Conservation (phyloP, 2,888 invertebrate species). For the Napeogenes inachia region DNA sequence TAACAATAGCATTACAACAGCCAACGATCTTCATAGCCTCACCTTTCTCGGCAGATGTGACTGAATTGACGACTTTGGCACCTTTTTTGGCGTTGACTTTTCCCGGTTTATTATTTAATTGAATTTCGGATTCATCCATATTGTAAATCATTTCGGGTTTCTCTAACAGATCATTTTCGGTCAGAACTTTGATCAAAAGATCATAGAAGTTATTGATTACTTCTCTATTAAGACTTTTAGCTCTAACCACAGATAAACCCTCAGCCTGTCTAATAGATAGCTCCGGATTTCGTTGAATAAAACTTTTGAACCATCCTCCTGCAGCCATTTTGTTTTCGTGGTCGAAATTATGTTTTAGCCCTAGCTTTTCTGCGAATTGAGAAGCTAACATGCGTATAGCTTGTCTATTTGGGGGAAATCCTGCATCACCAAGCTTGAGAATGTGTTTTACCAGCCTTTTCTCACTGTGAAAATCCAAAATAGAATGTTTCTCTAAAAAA, state of each 20-base stretch:
- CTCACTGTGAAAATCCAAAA: slow-evolving; percentile 31
- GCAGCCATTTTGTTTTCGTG: slow-evolving; percentile 35
- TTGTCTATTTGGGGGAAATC: slow-evolving; percentile 32
- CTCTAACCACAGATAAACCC: slow-evolving; percentile 37
- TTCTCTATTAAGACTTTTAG: slow-evolving; percentile 35
- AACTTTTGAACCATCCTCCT: slow-evolving; percentile 32
- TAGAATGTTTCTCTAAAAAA: slow-evolving; percentile 33
- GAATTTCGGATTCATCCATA: slow-evolving; percentile 45
- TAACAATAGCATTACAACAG: slow-evolving; percentile 39
- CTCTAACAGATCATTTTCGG: slow-evolving; percentile 35
- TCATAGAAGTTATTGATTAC: slow-evolving; percentile 36
- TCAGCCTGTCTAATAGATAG: slow-evolving; percentile 36
- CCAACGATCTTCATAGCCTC: slow-evolving; percentile 36
- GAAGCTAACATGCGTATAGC: slow-evolving; percentile 32
- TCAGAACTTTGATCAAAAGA: slow-evolving; percentile 29
- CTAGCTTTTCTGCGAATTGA: slow-evolving; percentile 36
- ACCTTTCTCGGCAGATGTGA: slow-evolving; percentile 43
- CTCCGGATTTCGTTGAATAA: slow-evolving; percentile 22
- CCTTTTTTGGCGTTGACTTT: slow-evolving; percentile 47
- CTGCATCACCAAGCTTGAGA: slow-evolving; percentile 20
- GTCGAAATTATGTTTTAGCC: slow-evolving; percentile 35
- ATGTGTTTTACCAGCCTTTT: slow-evolving; percentile 33
- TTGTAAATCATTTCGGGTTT: slow-evolving; percentile 44
- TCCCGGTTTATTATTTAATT: slow-evolving; percentile 38
- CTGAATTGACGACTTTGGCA: slow-evolving; percentile 36